Evolutionary conservation across 2,888 invertebrate species (phyloP).

Genomic region (Drosophila kuntzei): DNA sequence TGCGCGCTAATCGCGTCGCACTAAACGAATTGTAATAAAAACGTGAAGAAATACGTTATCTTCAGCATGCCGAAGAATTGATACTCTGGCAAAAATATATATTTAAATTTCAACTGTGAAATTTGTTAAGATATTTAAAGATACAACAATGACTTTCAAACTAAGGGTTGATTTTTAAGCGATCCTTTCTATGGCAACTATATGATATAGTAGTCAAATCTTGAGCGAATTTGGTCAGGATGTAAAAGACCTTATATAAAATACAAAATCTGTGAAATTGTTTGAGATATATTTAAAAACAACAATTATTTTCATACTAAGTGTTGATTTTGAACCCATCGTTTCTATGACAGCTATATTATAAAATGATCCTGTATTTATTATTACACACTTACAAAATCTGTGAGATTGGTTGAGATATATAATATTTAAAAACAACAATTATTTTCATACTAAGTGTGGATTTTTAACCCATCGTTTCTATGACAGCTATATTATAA

Average conservation of each 20-base stretch:
- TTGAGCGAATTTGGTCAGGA: background rate
- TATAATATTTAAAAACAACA: background rate
- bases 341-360: too few species aligned
- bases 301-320: background rate
- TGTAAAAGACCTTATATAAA: background rate
- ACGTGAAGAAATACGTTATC: background rate
- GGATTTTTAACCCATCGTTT: background rate
- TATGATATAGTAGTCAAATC: background rate
- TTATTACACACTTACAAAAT: too few species aligned
- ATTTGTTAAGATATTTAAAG: too few species aligned
- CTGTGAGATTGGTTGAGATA: too few species aligned
- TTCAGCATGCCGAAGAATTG: background rate
- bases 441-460: background rate
- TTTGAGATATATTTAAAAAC: background rate
- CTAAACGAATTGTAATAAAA: constrained; percentile 66
- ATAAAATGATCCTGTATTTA: too few species aligned
- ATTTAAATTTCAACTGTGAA: background rate
- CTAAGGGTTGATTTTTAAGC: too few species aligned
- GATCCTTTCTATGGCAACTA: too few species aligned
- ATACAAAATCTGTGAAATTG: background rate
- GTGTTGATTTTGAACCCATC: background rate
- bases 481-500: too few species aligned
- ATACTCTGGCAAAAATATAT: background rate
- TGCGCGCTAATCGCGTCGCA: constrained; percentile 70
- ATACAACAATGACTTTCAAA: too few species aligned